Evolutionary conservation across 1,140 invertebrate genomes (phyloP).

Genomic region (Lepidostoma basale): DNA sequence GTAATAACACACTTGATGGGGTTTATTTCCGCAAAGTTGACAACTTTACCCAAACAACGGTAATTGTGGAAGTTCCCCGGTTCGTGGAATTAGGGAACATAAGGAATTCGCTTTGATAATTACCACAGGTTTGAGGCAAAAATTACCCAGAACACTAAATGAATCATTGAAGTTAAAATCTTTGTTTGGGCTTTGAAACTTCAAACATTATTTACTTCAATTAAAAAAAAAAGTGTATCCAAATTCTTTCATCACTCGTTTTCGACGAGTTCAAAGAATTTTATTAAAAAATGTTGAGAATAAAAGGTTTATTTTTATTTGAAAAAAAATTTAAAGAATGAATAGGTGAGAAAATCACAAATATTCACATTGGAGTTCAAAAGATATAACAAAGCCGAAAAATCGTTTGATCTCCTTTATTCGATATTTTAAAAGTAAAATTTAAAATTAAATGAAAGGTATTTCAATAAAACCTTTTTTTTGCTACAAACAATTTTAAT

Average conservation of each 20-base stretch:
- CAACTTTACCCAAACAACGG: slow-evolving; percentile 33
- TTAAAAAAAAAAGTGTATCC: background rate
- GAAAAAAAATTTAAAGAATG: background rate
- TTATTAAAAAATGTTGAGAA: background rate
- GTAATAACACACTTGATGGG: slow-evolving; percentile 16
- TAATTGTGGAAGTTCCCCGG: slow-evolving; percentile 22
- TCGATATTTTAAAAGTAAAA: too few relatives aligned
- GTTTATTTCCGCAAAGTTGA: slow-evolving; percentile 16
- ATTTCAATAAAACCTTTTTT: too few relatives aligned
- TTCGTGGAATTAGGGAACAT: slow-evolving; percentile 14
- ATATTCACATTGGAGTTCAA: background rate
- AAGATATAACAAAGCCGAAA: background rate
- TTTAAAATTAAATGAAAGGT: too few relatives aligned
- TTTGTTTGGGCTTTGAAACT: background rate
- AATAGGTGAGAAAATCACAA: background rate
- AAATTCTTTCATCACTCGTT: background rate
- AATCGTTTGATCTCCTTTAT: too few relatives aligned
- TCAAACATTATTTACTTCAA: background rate
- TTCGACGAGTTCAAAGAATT: background rate
- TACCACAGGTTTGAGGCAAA: background rate
- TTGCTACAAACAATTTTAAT: too few relatives aligned
- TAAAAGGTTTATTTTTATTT: background rate
- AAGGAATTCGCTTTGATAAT: slow-evolving; percentile 22
- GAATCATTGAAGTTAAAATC: background rate
- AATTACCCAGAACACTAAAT: background rate